Conservation (phyloP, 2,888 invertebrate genomes). For the Eupsilia transversa region DNA sequence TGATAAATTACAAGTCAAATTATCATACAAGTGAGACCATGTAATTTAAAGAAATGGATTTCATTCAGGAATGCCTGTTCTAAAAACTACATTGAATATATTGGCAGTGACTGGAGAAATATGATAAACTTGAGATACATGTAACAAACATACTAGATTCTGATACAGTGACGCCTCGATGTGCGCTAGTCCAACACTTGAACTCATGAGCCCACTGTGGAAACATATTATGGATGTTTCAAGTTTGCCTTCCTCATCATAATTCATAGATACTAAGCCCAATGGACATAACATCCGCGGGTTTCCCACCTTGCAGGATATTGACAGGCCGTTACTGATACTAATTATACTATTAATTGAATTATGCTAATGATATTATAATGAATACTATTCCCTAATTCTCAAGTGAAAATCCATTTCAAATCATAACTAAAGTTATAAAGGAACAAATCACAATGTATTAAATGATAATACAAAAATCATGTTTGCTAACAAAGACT, state of each 20-base stretch:
- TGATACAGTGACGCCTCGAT: slow-evolving; percentile 22
- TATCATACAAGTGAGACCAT: slow-evolving; percentile 89
- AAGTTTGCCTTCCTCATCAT: slow-evolving; percentile 14
- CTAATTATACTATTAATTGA: slow-evolving; percentile 64
- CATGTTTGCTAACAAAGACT: slow-evolving; percentile 81
- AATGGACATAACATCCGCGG: slow-evolving; percentile 16
- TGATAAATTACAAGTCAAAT: slow-evolving; percentile 88
- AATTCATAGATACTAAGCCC: slow-evolving; percentile 19
- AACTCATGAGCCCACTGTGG: not conserved
- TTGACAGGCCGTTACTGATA: slow-evolving; percentile 39
- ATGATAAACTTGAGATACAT: slow-evolving; percentile 62
- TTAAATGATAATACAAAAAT: slow-evolving; percentile 78
- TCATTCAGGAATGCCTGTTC: slow-evolving; percentile 83
- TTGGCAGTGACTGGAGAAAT: slow-evolving; percentile 85
- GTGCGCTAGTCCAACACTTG: not conserved
- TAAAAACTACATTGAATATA: slow-evolving; percentile 76
- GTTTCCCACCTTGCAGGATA: slow-evolving; percentile 6
- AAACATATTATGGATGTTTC: slow-evolving; percentile 39
- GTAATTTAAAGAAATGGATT: slow-evolving; percentile 84
- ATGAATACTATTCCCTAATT: slow-evolving; percentile 69
- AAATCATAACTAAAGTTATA: slow-evolving; percentile 76
- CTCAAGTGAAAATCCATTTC: slow-evolving; percentile 80
- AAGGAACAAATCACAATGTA: slow-evolving; percentile 86
- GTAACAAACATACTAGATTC: slow-evolving; percentile 44
- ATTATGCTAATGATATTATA: slow-evolving; percentile 67